Evolutionary conservation across 2,797 vertebrate genomes (phyloP), one percentile per base, ranked within the genome.

Genomic region (Falco columbarius): DNA sequence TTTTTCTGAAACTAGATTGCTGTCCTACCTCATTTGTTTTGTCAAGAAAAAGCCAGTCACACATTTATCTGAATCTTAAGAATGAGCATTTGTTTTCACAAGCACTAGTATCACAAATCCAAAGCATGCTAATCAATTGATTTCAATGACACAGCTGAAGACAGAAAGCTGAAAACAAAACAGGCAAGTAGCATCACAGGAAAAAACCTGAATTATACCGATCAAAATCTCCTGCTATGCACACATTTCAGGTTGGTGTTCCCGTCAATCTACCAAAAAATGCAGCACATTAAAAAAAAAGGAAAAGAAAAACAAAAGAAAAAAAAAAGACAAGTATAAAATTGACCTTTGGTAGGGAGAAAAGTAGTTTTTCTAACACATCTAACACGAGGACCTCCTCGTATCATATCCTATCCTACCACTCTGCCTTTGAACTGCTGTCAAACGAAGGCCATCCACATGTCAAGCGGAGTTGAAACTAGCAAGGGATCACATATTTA

Each of bases 261-360:
- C 24, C 44, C 44, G 13, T 36, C 6, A 30, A 40, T 10, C 42
- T 79, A 88, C 10, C 61, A 81, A 67, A 87, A 94, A 91, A 47
- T 16, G 3, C 52, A 66, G 18, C 34, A 71, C 20, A 21, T 46
- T 2, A 42, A 59, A 52, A 88, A 29, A 17, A 7, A 2, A 16
- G 16, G 34, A 14, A 9, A 1, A 0, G 1, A 5, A 40, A 38
- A 14, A 24, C 12, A 13, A 22, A 1, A 0, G 1, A 2, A 3
- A 7, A 12, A 6, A 7, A n/a, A 61, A 72, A 49, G 4, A 7
- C 42, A 63, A 61, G 27, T 10, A 74, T 21, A 88, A 61, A n/a
- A 47, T n/a, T 88, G 89, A 76, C 62, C 71, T 93, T 94, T 59
- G 56, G 74, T 52, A 90, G 44, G 14, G 59, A 86, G 40, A 92